Conservation (phyloP, 2,113 vertebrate species). For the Serinus canaria region DNA sequence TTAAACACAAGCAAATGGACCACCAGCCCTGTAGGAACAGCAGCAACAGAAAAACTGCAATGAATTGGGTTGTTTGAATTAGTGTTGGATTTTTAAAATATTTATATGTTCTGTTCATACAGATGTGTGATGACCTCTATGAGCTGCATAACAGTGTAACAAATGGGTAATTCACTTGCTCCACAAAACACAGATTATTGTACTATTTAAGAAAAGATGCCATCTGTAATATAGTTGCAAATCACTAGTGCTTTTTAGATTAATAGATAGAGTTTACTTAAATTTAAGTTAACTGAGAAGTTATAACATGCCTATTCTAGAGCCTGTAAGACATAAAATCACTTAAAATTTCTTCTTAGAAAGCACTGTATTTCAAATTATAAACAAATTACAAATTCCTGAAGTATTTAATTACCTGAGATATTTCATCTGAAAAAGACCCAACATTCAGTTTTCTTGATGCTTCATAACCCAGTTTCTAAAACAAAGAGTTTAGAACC, state of each 20-base stretch:
- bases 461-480: not conserved
- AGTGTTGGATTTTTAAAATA: not conserved
- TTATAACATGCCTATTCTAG: not conserved
- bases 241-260: not conserved
- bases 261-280: not conserved
- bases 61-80: not conserved
- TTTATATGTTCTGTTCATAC: not conserved
- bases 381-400: not conserved
- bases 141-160: not conserved
- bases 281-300: not conserved
- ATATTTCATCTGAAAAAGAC: not conserved
- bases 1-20: fast-evolving
- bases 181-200: not conserved
- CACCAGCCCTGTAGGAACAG: not conserved
- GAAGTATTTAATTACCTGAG: not conserved
- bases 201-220: not conserved
- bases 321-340: not conserved
- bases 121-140: not conserved
- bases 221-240: not conserved
- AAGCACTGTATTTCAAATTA: not conserved
- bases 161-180: not conserved
- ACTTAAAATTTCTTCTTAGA: not conserved
- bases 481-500: not conserved
- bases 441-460: not conserved
- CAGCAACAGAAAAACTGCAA: not conserved